Evolutionary conservation across 2,113 vertebrate genomes (phyloP), one percentile per base, ranked within the genome.

Genomic region (Sinosuthora webbiana): DNA sequence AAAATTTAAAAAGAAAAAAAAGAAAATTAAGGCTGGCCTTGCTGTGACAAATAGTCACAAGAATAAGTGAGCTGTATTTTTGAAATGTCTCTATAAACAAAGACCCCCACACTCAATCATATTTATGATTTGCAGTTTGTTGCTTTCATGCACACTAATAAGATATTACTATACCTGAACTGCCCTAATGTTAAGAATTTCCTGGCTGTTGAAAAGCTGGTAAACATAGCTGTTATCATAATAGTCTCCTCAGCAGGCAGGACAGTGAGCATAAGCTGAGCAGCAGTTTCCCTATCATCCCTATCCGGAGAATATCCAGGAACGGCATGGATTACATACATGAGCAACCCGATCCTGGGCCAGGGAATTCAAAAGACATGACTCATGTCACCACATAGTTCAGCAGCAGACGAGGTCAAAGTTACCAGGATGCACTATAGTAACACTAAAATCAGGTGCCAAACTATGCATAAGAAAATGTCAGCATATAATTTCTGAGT

Each of bases 21-120:
- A 50, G 2, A 30, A 39, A 57, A 50, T 5, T 2, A 59, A 44
- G 28, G 13, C 24, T 82, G 49, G 28, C 4, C 15, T 75, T 80
- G 16, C 24, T 35, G n/a, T 90, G 82, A 85, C 55, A 76, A 89
- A 94, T 74, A 89, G 45, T 77, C 71, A 74, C 19, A 83, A 80
- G 68, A 86, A 63, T 35, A 93, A 52, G 19, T 25, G n/a, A 94
- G 24, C 20, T 57, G 33, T 65, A 60, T 77, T 89, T 94, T 70
- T n/a, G 35, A 88, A 88, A 93, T 63, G 6, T 41, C 11, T 59
- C 35, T 74, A 23, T 69, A 95, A 90, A 93, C 16, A 86, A 80
- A 85, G 92, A 80, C 55, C 60, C 62, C 20, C 67, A 76, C 57
- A 65, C 28, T 73, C 44, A 83, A 53, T 35, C 7, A 28, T 49